A percentile compares a stretch with the other conserved stretches of the same genome.
Evolutionary conservation across 2,888 invertebrate species (phyloP).

Genomic region (Dicycla oo): DNA sequence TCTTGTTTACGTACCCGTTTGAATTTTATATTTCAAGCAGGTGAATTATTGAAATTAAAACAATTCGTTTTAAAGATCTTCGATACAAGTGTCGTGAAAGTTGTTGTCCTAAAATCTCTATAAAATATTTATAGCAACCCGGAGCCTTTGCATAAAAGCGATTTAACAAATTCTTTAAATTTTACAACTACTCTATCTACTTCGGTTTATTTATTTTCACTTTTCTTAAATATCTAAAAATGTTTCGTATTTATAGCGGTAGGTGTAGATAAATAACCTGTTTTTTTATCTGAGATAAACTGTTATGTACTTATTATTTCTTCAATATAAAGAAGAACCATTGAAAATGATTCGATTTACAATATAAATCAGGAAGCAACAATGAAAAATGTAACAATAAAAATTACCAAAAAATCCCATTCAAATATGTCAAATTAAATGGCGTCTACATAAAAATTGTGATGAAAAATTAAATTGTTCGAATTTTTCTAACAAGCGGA

Average conservation of each 20-base stretch:
- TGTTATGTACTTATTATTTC: not conserved
- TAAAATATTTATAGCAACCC: conserved; percentile 24
- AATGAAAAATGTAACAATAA: conserved; percentile 7
- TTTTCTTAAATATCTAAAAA: not conserved
- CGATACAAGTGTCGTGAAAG: conserved; percentile 10
- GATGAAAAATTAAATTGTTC: conserved; percentile 55
- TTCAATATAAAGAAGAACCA: not conserved
- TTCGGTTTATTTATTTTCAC: not conserved
- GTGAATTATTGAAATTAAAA: conserved; percentile 7
- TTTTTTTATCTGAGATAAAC: not conserved
- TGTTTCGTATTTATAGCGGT: not conserved
- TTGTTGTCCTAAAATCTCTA: conserved; percentile 8
- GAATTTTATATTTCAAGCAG: not conserved
- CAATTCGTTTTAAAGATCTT: conserved; percentile 1
- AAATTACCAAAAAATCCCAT: not conserved
- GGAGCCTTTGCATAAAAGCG: not conserved
- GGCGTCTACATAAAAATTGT: conserved; percentile 25
- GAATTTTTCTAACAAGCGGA: conserved; percentile 54
- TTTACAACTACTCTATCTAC: conserved; percentile 1
- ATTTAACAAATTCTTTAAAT: not conserved
- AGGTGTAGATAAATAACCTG: not conserved
- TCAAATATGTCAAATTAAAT: conserved; percentile 45
- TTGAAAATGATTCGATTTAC: not conserved
- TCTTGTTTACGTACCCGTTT: not conserved
- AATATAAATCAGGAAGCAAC: conserved; percentile 7